Conservation (phyloP, 30 jellyfish, hydroid and myxozoan species). For the Catostylus mosaicus region DNA sequence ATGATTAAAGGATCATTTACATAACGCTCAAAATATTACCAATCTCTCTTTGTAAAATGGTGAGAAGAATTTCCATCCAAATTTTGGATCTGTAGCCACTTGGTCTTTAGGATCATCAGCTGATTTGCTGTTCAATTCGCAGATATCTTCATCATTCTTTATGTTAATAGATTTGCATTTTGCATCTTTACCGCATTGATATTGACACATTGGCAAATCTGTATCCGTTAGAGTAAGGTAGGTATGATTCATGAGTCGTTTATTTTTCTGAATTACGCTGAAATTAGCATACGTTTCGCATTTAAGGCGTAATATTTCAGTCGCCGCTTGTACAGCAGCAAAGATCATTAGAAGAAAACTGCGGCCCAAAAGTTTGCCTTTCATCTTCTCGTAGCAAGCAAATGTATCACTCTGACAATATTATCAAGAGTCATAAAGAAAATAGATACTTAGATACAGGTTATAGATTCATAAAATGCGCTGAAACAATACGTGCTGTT, state of each 20-base stretch:
- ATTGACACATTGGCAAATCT: neutral
- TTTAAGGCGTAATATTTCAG: neutral
- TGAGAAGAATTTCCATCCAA: slow-evolving; percentile 12
- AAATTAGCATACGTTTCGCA: slow-evolving; percentile 5
- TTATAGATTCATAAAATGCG: no score
- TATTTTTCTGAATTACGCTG: neutral
- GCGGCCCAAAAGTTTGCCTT: no score
- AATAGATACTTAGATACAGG: no score
- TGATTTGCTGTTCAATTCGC: slow-evolving; percentile 14
- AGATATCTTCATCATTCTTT: neutral
- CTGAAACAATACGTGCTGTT: no score
- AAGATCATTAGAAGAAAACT: no score
- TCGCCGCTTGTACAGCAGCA: neutral
- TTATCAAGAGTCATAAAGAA: no score
- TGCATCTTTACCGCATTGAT: neutral
- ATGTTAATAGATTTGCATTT: slow-evolving; percentile 18
- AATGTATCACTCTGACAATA: no score
- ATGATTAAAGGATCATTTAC: no score
- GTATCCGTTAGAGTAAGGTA: neutral
- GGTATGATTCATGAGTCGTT: neutral
- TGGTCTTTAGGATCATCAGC: slow-evolving; percentile 1
- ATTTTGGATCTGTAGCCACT: neutral
- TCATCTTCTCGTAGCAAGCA: no score
- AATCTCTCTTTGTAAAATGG: neutral
- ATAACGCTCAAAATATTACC: no score